Base-by-base conservation (phyloP, 2,113 vertebrate species). In the Edolisoma coerulescens region DNA sequence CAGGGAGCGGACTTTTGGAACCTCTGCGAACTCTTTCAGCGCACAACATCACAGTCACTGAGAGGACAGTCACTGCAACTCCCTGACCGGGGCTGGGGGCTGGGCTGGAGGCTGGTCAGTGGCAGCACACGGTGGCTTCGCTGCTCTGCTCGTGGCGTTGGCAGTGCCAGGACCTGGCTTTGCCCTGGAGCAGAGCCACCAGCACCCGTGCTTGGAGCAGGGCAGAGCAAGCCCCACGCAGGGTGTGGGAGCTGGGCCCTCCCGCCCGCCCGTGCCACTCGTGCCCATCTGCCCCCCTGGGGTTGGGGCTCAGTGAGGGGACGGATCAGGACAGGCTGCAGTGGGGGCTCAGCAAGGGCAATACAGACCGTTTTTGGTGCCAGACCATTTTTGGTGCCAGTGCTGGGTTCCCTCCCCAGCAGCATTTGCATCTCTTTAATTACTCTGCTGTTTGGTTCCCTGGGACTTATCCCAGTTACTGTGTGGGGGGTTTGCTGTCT, bases 1-100 rank as follows among this genome's bases (percentile, higher is more conserved):
- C 32, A 39, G 16, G n/a, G 39, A 54, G 45, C 16, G 19, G 79
- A 4, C 9, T 28, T 28, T 6, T 2, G 44, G 77, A 39, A 6
- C 19, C 47, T 17, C 2, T 14, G 52, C 6, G 77, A 47, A 3
- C 37, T 53, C 22, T 27, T 30, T 2, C 16, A 11, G 50, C 1
- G 1, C 11, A 0, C 2, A 8, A 13, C 33, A 7, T 30, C 11
- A 0, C 4, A 10, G 45, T 16, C 35, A 4, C 50, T 10, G n/a
- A 6, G n/a, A 22, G 33, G 49, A 6, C 42, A 8, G 7, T 7
- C 0, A 1, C 24, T 59, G 27, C 77, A 33, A 8, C 5, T 42
- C 33, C 21, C 24, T 18, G 44, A 0, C 10, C 23, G 3, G 41
- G 60, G 24, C 44, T 24, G 13, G 42, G 10, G 23, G 69, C 49